phyloP scores from a whole-genome alignment of 2,113 vertebrate species.

The Aegotheles bennettii region DNA sequence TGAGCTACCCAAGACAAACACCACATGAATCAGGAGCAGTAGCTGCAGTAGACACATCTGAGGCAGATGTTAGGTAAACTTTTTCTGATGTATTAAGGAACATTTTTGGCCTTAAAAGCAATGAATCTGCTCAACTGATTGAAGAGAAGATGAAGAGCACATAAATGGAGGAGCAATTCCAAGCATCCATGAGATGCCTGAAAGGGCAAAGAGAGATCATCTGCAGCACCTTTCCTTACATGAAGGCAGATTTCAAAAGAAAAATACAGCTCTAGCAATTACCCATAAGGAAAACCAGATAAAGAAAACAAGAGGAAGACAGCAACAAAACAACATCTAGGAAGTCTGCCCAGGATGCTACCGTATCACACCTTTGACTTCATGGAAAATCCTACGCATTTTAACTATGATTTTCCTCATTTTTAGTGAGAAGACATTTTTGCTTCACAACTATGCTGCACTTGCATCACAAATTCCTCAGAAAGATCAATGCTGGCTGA shows the following conservation, averaged over 20 bases:
- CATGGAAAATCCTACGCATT: background rate
- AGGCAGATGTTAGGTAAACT: background rate
- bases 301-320: background rate
- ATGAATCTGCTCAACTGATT: background rate
- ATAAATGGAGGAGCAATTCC: background rate
- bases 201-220: background rate
- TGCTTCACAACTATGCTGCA: background rate
- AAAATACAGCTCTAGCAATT: background rate
- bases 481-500: background rate
- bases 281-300: background rate
- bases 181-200: background rate
- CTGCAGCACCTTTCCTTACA: background rate
- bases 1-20: background rate
- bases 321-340: background rate
- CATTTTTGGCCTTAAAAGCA: background rate
- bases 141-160: background rate
- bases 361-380: rapidly evolving
- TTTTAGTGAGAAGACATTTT: background rate
- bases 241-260: background rate
- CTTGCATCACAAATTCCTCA: background rate
- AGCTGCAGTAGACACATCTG: background rate
- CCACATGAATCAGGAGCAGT: background rate
- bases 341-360: background rate
- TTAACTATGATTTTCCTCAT: background rate
- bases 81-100: background rate